Base-by-base conservation (phyloP, 2,888 invertebrate species). In the Ornithoptera alexandrae region DNA sequence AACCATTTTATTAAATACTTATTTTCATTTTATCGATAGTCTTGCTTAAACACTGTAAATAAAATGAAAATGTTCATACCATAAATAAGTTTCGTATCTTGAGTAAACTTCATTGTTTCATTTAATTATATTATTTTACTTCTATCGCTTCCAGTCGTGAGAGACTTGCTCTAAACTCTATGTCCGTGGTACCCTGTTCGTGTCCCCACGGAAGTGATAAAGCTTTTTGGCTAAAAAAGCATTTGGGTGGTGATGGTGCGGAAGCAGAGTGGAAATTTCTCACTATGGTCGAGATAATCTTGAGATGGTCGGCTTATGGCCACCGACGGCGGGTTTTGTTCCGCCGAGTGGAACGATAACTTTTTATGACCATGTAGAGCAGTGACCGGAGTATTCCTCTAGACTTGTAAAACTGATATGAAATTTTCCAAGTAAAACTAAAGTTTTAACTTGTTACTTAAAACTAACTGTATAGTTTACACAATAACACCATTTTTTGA, bases 221-320 rank as follows among this genome's bases (percentile, higher is more conserved):
- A 92, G 88, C 87, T 90, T 90, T 90, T 91, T 89, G 90, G 85
- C 87, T 87, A 91, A 92, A 92, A 92, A 92, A 91, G 84, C 87
- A 87, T 90, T 88, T 80, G 84, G 85, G 80, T 75, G 87, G 86
- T 85, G 88, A 90, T 89, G 90, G 87, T 75, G 88, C 86, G 91
- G 91, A 91, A 92, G 89, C 85, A 80, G 84, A 86, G 85, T 86
- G 84, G 85, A 81, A 84, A 86, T 87, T 84, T 85, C 83, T 83
- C 79, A 79, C 79, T 79, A 76, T 78, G 76, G 78, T 79, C 77
- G 76, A 83, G 87, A 89, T 89, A 84, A 88, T 87, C 87, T 88
- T 77, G 78, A 82, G 82, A 80, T 81, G 78, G 78, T 75, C 79
- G 77, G 79, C 70, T 71, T 71, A 70, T 64, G 57, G 50, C 60